Conservation (phyloP, 1,140 invertebrate species). For the Bradysia coprophila region DNA sequence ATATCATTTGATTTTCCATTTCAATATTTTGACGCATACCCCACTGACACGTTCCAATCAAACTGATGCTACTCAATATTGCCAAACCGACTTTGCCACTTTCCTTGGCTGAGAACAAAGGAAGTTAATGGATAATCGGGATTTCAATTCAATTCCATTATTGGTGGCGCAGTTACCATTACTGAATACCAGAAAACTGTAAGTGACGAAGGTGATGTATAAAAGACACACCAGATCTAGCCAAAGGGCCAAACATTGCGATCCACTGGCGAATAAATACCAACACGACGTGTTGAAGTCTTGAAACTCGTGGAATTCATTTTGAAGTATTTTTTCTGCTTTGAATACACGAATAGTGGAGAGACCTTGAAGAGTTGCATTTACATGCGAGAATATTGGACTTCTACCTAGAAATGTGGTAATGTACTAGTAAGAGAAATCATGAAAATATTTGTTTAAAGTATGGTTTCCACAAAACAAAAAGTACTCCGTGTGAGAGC, state of each 20-base stretch:
- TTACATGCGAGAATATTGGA: conserved; percentile 71
- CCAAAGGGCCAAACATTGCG: conserved; percentile 37
- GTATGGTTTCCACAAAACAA: not conserved
- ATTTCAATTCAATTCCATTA: conserved; percentile 1
- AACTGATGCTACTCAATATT: conserved; percentile 59
- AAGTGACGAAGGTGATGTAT: conserved; percentile 34
- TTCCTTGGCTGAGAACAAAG: conserved; percentile 13
- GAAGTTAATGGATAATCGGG: too few relatives aligned
- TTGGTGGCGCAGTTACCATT: not conserved
- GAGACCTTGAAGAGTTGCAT: conserved; percentile 57
- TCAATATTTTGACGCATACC: conserved; percentile 68
- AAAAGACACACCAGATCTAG: conserved; percentile 48
- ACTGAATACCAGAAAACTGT: conserved; percentile 28
- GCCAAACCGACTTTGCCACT: conserved; percentile 60
- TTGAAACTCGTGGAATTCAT: conserved; percentile 52
- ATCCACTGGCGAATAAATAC: conserved; percentile 45
- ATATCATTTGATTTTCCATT: conserved; percentile 76
- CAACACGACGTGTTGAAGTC: conserved; percentile 39
- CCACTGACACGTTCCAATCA: conserved; percentile 78
- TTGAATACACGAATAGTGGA: conserved; percentile 58
- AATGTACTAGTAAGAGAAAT: conserved; percentile 37
- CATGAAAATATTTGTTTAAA: not conserved
- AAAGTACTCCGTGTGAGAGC: too few relatives aligned
- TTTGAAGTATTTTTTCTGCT: conserved; percentile 45
- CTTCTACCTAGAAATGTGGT: conserved; percentile 40